Evolutionary conservation across 1,140 invertebrate genomes (phyloP), one percentile per base, ranked within the genome.

Genomic region (Drosophila repletoides): DNA sequence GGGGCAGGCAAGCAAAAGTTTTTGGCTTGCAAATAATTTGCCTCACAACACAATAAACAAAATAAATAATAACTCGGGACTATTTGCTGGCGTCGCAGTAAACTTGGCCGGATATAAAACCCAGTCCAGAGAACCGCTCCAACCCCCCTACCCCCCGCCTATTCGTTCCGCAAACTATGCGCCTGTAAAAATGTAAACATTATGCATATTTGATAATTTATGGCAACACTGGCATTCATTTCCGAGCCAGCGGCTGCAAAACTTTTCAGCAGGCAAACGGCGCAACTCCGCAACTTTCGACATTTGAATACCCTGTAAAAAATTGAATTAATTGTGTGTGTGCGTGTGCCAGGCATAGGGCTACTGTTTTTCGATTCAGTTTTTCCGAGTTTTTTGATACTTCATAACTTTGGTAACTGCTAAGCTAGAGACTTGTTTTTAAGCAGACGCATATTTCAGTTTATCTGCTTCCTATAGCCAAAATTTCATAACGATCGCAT

Each of bases 161-260:
- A 28, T 24, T 4, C 1, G 26, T 17, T 2, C 19, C 19, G 29
- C 28, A 21, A 67, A 59, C 56, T 61, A 63, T 59, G 28, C 28
- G 28, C 33, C 58, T 70, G 73, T 66, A 77, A 76, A 84, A 88
- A 84, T 88, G 84, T 88, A 88, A 88, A 84, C 76, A 88, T 88
- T 79, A 88, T 84, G 84, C 84, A 88, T 88, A 88, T 80, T 86
- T 88, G 66, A 84, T 89, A 88, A 89, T 89, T 89, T 89, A 89
- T 89, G 77, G 87, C 86, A 88, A 83, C 76, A 79, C 86, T 88
- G 87, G 80, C 87, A 88, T 88, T 88, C 77, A 84, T 79, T 83
- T 83, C 77, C 77, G 77, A 51, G 51, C 72, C 68, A 45, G 12
- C 59, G 59, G 43, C 61, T 31, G 52, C 31, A 22, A 64, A 56